Base-by-base conservation (phyloP, 2,797 vertebrate species). In the Erpetoichthys calabaricus region DNA sequence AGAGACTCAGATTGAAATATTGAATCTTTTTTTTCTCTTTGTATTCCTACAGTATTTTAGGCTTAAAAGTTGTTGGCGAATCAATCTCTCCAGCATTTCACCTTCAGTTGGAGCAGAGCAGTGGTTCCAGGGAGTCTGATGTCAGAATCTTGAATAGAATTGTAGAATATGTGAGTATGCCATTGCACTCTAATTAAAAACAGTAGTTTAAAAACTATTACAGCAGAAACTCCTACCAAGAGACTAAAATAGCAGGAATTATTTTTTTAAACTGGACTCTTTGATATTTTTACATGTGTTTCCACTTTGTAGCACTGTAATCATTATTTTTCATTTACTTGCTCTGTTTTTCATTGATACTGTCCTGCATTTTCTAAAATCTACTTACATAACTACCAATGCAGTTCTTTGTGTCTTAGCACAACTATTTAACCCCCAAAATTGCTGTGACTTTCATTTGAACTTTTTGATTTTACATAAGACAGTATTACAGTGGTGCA, bases 51-150 rank as follows among this genome's bases (percentile, higher is more conserved):
- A 99, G 95, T 46, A 84, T 81, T 69, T 75, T 81, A 9, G 92
- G 92, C 47, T 69, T 99, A 56, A 92, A 83, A 70, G 66, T 97
- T 3, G 82, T 91, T 0, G 95, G 95, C 7, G 87, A 85, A 47
- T 63, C 77, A 0, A 65, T 89, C 53, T 86, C 89, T 47, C 94
- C 95, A 1, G 91, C 93, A 1, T 76, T 95, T 57, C 95, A 98
- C 69, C 74, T 98, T 1, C 91, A 91, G 56, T 75, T 99, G 65
- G 76, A 88, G 65, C 85, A 75, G 44, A 90, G 85, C 74, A 80
- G 69, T 1, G 89, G 90, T 42, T 89, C 83, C 70, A 87, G 90
- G 72, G 89, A 91, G 50, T 59, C 72, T n/a, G 94, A 97, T 65
- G 68, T 84, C 63, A 85, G 77, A 63, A 75, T 85, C 3, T 87